phyloP scores from a whole-genome alignment of 2,888 invertebrate species.

The Pachydiplax longipennis region DNA sequence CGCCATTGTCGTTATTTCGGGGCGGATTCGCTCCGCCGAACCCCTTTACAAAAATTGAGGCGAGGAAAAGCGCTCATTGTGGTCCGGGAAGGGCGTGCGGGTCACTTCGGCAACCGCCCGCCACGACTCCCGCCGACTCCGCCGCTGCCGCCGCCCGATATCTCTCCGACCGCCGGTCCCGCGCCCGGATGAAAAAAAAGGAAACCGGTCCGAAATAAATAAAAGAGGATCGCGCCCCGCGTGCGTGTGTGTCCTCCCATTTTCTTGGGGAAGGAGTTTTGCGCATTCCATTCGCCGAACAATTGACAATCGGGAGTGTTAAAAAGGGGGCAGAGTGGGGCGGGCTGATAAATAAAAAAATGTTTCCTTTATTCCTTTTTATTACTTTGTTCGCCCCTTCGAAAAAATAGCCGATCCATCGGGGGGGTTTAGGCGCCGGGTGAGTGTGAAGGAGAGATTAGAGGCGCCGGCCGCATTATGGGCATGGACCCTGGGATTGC shows the following conservation, averaged over 20 bases:
- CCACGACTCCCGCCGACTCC: not conserved
- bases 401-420: not conserved
- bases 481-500: not conserved
- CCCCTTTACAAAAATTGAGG: too few species aligned
- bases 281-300: not conserved
- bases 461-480: not conserved
- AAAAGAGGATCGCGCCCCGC: not conserved
- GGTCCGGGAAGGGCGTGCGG: not conserved
- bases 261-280: not conserved
- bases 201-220: not conserved
- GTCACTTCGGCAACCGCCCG: not conserved
- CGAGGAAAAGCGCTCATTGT: too few species aligned
- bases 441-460: not conserved
- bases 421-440: not conserved
- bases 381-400: not conserved
- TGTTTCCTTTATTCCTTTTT: not conserved
- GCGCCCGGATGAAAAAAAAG: not conserved
- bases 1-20: too few species aligned
- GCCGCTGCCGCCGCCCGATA: not conserved
- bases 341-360: not conserved
- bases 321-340: not conserved
- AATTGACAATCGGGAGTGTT: not conserved
- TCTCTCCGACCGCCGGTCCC: not conserved
- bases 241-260: not conserved
- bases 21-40: too few species aligned